Conservation (phyloP, 2,797 vertebrate species). For the Schizothorax lantsangensis region DNA sequence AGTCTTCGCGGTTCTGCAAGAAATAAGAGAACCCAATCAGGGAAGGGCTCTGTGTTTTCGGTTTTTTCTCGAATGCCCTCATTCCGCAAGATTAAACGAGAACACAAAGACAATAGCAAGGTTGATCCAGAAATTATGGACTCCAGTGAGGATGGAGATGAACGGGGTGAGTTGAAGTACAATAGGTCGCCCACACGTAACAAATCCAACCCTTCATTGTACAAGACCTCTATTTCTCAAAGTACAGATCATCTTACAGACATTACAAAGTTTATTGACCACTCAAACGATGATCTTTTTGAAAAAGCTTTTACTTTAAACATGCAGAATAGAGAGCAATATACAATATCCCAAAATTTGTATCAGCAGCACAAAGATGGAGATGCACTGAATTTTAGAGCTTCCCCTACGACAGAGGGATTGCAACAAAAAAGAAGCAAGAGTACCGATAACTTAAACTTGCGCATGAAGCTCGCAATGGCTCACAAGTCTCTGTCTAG, state of each 20-base stretch:
- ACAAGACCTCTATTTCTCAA: slow-evolving; percentile 48
- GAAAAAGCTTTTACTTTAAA: slow-evolving; percentile 66
- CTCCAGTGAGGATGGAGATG: slow-evolving; percentile 38
- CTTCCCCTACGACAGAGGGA: slow-evolving; percentile 61
- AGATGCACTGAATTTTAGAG: slow-evolving; percentile 53
- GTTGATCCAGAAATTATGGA: slow-evolving; percentile 37
- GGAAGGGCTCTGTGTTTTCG: slow-evolving; percentile 69
- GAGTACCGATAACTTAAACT: slow-evolving; percentile 74
- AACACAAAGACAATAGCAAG: slow-evolving; percentile 48
- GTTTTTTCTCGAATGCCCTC: slow-evolving; percentile 76
- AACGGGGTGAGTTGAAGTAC: slow-evolving; percentile 45
- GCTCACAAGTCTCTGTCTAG: slow-evolving; percentile 83
- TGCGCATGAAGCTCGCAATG: slow-evolving; percentile 76
- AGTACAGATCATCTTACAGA: slow-evolving; percentile 58
- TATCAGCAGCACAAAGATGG: slow-evolving; percentile 35
- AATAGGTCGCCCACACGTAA: neutral
- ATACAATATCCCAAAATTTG: slow-evolving; percentile 30
- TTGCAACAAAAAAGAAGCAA: slow-evolving; percentile 72
- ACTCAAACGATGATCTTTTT: slow-evolving; percentile 66
- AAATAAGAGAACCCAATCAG: slow-evolving; percentile 60
- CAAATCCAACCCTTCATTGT: slow-evolving; percentile 16
- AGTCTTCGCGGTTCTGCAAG: slow-evolving; percentile 66
- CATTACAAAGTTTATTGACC: slow-evolving; percentile 56
- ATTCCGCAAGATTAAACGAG: slow-evolving; percentile 69
- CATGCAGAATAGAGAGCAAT: slow-evolving; percentile 59